Evolutionary conservation across 2,888 invertebrate genomes (phyloP), one percentile per base, ranked within the genome.

Genomic region (Ditula angustiorana): DNA sequence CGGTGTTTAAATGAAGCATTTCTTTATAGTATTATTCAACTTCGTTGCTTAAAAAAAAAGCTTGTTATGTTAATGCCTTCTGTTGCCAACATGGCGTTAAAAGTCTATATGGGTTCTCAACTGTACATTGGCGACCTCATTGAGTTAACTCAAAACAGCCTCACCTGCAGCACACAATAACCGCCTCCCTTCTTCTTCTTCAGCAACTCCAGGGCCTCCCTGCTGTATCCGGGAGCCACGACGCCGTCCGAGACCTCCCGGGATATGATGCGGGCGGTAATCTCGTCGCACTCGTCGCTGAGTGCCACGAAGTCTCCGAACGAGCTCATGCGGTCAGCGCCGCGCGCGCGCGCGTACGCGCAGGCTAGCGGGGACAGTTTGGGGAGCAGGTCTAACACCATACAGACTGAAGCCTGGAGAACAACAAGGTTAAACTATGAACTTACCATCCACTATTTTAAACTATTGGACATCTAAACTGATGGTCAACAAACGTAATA

Each of bases 241-340:
- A 99, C 96, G n/a, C 99, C 99, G 87, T 99, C 99, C 0, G 99
- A 99, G 0, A 99, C 99, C 92, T 99, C 96, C 19, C 96, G 95
- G 0, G 98, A 97, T 67, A 99, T 98, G 61, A 99, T 97, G 81
- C 94, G 95, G 0, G 99, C 99, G 0, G 99, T 99, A 67, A 95
- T 81, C 53, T 94, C 95, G 88, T 99, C 99, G 81, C 99, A 99
- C 0, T 92, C 87, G 83, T 99, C 98, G 0, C 99, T 99, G 0
- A 99, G 86, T 0, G 99, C 98, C 33, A 99, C 95, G 86, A 99
- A 99, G 90, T 99, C 99, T 0, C 99, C 99, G 88, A 99, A 99
- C 0, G 99, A 99, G 7, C 99, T 99, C 99, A 99, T 99, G 59
- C 99, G 95, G 89, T 99, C 99, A 13, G 99, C 99, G 55, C 99